Base-by-base conservation (phyloP, 1,140 invertebrate species). In the Ips nitidus region DNA sequence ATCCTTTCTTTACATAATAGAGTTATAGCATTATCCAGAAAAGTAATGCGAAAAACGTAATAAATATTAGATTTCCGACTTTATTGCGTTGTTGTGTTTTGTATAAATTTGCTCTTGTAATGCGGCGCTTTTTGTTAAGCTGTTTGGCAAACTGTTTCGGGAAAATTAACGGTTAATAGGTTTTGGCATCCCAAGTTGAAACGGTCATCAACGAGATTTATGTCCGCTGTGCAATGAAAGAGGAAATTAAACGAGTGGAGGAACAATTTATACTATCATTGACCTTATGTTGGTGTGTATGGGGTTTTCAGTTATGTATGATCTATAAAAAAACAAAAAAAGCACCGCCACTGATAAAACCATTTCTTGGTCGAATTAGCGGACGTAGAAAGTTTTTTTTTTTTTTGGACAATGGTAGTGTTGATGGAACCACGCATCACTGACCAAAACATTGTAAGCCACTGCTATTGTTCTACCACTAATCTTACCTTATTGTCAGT, bases 391-490 rank as follows among this genome's bases (percentile, higher is more conserved):
- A 22, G 22, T 22, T 22, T 22, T 22, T 22, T 22, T n/a, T 22
- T 22, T 50, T 50, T 22, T 43, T 43, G 50, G 62, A 66, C 64
- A 66, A 66, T 66, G 64, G 64, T 22, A 22, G 22, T 66, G 64
- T 66, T 66, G 64, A 66, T 66, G 64, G 64, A 66, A 66, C 39
- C 64, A 66, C 41, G 64, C 64, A 45, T 66, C 64, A 66, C 64
- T 58, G 64, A 41, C 36, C 55, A 66, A 66, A 66, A 50, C 45
- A 50, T 50, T 50, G 45, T 50, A 50, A 50, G 45, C 7, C 7
- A 50, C 45, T 50, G 45, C 45, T 1, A 50, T 50, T 50, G 45
- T 50, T 41, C 53, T 45, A n/a, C 22, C 41, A 8, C 41, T 52
- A 58, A 45, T 58, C 37, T 66, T 40, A 3, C 53, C 43, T 39